Conservation (phyloP, 2,888 invertebrate genomes). For the Perithous albicinctus region DNA sequence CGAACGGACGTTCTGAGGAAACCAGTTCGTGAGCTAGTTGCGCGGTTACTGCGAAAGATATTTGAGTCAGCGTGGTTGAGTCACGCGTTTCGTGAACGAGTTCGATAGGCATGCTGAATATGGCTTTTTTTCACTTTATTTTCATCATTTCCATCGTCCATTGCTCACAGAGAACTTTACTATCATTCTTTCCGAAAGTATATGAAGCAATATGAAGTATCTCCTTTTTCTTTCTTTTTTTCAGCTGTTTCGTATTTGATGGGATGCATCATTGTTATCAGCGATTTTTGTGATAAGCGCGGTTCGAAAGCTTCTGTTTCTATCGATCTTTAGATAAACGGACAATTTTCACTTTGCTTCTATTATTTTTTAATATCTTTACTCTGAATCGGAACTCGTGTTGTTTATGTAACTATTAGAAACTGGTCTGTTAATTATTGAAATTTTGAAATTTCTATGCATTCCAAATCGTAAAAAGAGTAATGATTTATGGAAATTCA, state of each 20-base stretch:
- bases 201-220: no score
- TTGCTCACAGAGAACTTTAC: neutral
- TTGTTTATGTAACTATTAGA: no score
- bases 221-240: conserved; percentile 13
- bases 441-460: no score
- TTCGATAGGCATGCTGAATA: neutral
- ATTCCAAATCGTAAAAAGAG: no score
- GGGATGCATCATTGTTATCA: conserved; percentile 1
- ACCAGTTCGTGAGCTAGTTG: conserved; percentile 16
- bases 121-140: neutral
- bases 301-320: neutral
- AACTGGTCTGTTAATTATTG: no score
- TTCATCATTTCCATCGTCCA: conserved; percentile 10
- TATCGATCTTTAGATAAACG: neutral
- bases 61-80: conserved; percentile 57
- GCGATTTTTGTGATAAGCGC: conserved; percentile 6
- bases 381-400: no score
- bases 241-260: neutral
- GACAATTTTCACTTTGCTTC: neutral
- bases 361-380: neutral
- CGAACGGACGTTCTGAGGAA: neutral
- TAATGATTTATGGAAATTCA: no score
- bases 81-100: conserved; percentile 40
- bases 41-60: conserved; percentile 29
- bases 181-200: neutral